Conservation (phyloP, 2,113 vertebrate species). For the Martes martes region DNA sequence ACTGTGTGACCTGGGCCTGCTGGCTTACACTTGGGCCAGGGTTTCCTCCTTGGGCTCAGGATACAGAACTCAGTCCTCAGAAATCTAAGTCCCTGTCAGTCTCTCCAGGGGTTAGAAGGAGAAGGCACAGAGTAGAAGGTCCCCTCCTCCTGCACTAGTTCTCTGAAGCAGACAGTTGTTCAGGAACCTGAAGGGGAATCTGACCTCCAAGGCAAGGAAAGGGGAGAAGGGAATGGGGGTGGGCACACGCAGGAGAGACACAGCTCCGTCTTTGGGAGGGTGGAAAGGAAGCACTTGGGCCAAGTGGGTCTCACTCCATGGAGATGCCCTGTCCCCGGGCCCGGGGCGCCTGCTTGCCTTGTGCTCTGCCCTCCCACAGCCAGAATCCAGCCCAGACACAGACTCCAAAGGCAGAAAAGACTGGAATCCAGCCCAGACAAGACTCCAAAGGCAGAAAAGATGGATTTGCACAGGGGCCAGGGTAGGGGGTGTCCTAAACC, state of each 20-base stretch:
- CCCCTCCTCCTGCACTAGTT: neutral
- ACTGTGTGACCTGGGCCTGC: neutral
- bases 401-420: neutral
- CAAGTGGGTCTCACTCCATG: neutral
- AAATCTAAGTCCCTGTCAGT: neutral
- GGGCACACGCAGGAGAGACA: neutral
- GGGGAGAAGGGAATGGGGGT: too few species aligned
- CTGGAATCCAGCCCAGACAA: neutral
- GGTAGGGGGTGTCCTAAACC: neutral
- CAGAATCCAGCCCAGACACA: neutral
- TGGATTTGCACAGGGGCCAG: neutral
- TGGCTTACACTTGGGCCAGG: neutral
- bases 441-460: too few species aligned
- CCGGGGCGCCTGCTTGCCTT: too few species aligned
- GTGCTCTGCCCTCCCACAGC: neutral
- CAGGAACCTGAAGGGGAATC: neutral
- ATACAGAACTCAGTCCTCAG: neutral
- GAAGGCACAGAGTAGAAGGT: neutral
- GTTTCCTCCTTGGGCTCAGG: neutral
- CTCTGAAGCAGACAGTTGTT: neutral
- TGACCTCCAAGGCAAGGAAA: neutral
- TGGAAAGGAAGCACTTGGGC: neutral
- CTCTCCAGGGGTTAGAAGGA: neutral
- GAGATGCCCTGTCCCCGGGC: neutral
- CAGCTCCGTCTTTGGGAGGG: neutral